Evolutionary conservation across 2,797 vertebrate genomes (phyloP).

Genomic region (Aselliscus stoliczkanus): DNA sequence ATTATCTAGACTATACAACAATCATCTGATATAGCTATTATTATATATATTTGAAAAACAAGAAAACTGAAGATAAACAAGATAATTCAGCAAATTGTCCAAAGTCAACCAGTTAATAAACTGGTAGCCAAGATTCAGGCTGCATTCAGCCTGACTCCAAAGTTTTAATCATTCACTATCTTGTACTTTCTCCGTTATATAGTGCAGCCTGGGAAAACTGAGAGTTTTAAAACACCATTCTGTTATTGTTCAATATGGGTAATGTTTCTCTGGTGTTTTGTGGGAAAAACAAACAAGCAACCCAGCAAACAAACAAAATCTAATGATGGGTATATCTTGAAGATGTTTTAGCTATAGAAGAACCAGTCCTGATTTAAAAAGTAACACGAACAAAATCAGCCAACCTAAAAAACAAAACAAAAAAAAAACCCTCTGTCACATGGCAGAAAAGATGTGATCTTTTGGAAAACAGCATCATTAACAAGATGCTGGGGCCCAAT

Average conservation of each 20-base stretch:
- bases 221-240: neutral
- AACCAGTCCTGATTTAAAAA: neutral
- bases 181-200: neutral
- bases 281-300: neutral
- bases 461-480: conserved; percentile 31
- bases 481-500: neutral
- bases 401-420: neutral
- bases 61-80: neutral
- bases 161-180: neutral
- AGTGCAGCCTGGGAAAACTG: neutral
- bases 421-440: neutral
- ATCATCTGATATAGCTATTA: neutral
- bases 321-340: neutral
- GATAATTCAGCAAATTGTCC: neutral
- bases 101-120: neutral
- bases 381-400: neutral
- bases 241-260: neutral
- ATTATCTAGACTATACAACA: neutral
- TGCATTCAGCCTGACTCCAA: neutral
- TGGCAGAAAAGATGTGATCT: neutral
- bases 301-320: no score
- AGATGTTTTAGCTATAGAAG: neutral
- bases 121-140: neutral
- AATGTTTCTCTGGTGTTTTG: neutral
- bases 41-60: neutral